These are phyloP conservation scores for Chelidonichthys spinosus DNA, from an alignment of 2,797 vertebrate genomes.

Conservation along the genomic window DNA sequence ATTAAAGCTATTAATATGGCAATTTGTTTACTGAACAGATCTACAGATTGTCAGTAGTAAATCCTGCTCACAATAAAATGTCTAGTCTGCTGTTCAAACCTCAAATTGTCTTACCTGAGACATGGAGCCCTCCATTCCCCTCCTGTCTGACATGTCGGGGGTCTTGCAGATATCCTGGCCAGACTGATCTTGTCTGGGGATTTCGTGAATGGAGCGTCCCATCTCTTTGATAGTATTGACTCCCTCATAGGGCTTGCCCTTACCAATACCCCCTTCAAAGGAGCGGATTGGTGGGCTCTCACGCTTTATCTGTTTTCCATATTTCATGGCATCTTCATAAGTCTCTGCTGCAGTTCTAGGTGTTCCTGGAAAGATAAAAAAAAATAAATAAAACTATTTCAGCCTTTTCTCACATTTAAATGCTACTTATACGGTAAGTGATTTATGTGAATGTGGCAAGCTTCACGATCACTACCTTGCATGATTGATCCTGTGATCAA, in stretches of 20 bases:
- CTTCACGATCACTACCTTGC: conserved; percentile 87
- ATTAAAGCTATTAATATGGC: background rate
- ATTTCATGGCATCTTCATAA: conserved; percentile 94
- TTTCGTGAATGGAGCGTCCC: conserved; percentile 98
- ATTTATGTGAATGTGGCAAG: conserved; percentile 1
- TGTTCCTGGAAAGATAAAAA: conserved; percentile 86
- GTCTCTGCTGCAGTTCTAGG: conserved; percentile 91
- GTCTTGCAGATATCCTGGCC: conserved; percentile 93
- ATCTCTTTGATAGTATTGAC: conserved; percentile 98
- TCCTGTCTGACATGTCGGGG: conserved; percentile 90
- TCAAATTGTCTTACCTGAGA: conserved; percentile 87
- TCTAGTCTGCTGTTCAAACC: background rate
- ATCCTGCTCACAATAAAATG: background rate
- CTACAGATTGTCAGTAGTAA: background rate
- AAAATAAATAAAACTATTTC: background rate
- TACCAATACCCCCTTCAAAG: conserved; percentile 95
- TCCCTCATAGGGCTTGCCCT: conserved; percentile 96
- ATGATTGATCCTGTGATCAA: conserved; percentile 95
- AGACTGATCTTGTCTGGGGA: conserved; percentile 91
- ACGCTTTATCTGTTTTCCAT: conserved; percentile 95
- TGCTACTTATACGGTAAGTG: background rate
- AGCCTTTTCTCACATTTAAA: background rate
- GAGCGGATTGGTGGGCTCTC: conserved; percentile 95
- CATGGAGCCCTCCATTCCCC: conserved; percentile 91
- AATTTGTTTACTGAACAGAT: background rate